A percentile compares a stretch with the other conserved stretches of the same genome.
Evolutionary conservation across 2,797 vertebrate genomes (phyloP).

Genomic region (Muscicapa striata): DNA sequence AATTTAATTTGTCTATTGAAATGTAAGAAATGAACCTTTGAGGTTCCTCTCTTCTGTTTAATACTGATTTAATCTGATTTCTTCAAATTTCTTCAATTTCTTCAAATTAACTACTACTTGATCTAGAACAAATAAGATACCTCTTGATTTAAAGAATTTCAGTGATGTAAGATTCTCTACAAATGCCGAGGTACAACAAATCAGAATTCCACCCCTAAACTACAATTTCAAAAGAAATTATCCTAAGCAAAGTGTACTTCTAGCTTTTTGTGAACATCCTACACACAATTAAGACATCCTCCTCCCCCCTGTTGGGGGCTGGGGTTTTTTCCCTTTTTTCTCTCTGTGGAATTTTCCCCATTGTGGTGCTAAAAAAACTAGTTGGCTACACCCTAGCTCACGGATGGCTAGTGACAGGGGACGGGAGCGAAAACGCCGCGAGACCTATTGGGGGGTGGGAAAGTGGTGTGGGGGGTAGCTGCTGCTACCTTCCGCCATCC

Average conservation of each 20-base stretch:
- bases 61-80: neutral
- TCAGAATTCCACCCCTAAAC: neutral
- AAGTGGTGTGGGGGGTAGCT: too few relatives aligned
- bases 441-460: too few relatives aligned
- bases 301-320: neutral
- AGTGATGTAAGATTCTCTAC: neutral
- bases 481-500: too few relatives aligned
- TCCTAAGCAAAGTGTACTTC: neutral
- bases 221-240: neutral
- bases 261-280: neutral
- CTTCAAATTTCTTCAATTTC: neutral
- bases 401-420: too few relatives aligned
- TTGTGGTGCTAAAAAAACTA: too few relatives aligned
- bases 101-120: neutral
- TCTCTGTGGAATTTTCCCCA: too few relatives aligned
- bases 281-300: neutral
- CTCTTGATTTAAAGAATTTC: neutral
- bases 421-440: too few relatives aligned
- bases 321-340: too few relatives aligned
- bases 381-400: too few relatives aligned
- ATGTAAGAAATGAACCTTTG: neutral
- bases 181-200: neutral
- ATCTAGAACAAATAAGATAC: neutral
- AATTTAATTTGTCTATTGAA: neutral
- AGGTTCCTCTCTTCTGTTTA: neutral